phyloP scores from a whole-genome alignment of 2,888 invertebrate species.

The Mallateleia sp. region DNA sequence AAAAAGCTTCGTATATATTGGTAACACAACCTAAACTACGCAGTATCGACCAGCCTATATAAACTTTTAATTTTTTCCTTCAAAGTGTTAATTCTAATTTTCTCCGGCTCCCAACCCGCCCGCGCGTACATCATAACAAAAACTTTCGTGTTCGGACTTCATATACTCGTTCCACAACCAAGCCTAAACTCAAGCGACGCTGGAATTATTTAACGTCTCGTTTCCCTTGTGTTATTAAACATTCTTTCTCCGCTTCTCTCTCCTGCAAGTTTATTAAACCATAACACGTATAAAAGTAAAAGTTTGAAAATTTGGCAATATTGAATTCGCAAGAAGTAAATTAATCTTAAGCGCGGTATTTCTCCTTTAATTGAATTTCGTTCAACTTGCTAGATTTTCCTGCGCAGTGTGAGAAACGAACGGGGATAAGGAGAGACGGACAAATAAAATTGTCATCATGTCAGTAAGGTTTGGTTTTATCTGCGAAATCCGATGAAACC shows the following conservation, averaged over 20 bases:
- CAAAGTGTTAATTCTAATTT: slow-evolving; percentile 82
- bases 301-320: slow-evolving; percentile 61
- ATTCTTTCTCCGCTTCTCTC: slow-evolving; percentile 65
- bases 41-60: slow-evolving; percentile 10
- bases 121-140: slow-evolving; percentile 78
- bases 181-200: slow-evolving; percentile 81
- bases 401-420: slow-evolving; percentile 42
- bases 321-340: slow-evolving; percentile 56
- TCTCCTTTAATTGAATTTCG: slow-evolving; percentile 48
- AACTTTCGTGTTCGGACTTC: slow-evolving; percentile 82
- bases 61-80: slow-evolving; percentile 82
- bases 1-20: too few species aligned
- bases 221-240: slow-evolving; percentile 79
- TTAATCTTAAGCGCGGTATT: slow-evolving; percentile 21
- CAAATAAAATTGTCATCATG: slow-evolving; percentile 68
- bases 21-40: slow-evolving; percentile 22
- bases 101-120: slow-evolving; percentile 66
- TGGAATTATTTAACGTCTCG: slow-evolving; percentile 82
- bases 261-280: slow-evolving; percentile 79
- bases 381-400: not conserved
- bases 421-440: slow-evolving; percentile 14
- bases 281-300: slow-evolving; percentile 50
- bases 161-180: slow-evolving; percentile 54
- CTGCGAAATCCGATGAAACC: slow-evolving; percentile 64
- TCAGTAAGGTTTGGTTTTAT: slow-evolving; percentile 53